These are phyloP conservation scores for Melanophora roralis DNA, from an alignment of 2,888 invertebrate species.

Conservation along the genomic window DNA sequence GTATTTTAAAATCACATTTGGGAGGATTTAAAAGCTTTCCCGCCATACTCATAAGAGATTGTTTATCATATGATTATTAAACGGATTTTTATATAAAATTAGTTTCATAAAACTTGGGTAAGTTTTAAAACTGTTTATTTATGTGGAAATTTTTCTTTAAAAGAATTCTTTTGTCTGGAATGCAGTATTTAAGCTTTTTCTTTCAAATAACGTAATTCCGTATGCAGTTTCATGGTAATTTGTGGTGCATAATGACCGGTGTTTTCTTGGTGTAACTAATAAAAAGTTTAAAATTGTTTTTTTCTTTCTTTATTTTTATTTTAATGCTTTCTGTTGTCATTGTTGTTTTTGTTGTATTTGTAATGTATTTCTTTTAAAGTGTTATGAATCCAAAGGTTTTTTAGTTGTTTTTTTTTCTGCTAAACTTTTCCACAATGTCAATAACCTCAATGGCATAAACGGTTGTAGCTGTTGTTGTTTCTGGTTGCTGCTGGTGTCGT, in stretches of 20 bases:
- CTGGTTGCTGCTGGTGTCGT: background rate
- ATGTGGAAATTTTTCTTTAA: too few species aligned
- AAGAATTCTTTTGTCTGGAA: too few species aligned
- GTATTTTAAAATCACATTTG: too few species aligned
- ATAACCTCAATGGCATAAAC: conserved; percentile 42
- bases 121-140: too few species aligned
- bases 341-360: background rate
- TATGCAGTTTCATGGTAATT: background rate
- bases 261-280: conserved; percentile 20
- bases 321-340: conserved; percentile 1
- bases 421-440: conserved; percentile 61
- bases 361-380: conserved; percentile 26
- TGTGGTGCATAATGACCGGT: background rate
- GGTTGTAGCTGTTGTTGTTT: conserved; percentile 22
- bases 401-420: conserved; percentile 33
- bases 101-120: too few species aligned
- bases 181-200: background rate
- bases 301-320: conserved; percentile 20
- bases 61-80: too few species aligned
- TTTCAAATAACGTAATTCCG: background rate
- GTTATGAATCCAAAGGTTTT: conserved; percentile 43
- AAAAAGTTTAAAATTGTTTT: conserved; percentile 2
- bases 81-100: too few species aligned
- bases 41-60: too few species aligned
- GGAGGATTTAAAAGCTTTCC: too few species aligned